These are phyloP conservation scores for Eretmocerus hayati DNA, from an alignment of 2,888 invertebrate species.

Conservation along the genomic window DNA sequence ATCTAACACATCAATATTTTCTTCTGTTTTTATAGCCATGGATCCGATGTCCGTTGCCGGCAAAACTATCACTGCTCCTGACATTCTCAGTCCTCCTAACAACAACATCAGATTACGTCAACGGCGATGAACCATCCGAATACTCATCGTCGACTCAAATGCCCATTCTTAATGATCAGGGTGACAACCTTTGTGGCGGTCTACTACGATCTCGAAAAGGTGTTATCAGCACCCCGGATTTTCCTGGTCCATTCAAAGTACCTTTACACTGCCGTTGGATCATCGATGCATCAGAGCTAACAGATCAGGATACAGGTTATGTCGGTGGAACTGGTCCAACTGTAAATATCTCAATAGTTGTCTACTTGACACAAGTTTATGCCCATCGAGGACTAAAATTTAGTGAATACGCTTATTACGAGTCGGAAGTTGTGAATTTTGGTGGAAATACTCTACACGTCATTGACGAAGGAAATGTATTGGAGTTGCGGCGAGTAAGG, in stretches of 20 bases:
- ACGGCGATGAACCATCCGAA: too few relatives aligned
- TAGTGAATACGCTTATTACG: constrained; percentile 71
- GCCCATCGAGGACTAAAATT: constrained; percentile 71
- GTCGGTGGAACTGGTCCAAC: neutral
- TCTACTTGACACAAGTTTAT: constrained; percentile 84
- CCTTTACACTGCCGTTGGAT: constrained; percentile 85
- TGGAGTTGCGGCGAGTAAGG: constrained; percentile 52
- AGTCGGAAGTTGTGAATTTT: constrained; percentile 57
- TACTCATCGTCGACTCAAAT: too few relatives aligned
- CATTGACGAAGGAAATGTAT: constrained; percentile 69
- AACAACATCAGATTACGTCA: too few relatives aligned
- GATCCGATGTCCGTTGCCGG: too few relatives aligned
- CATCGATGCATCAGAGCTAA: constrained; percentile 63
- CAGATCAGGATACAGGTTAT: constrained; percentile 31
- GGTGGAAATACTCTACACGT: constrained; percentile 61
- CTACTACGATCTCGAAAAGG: constrained; percentile 60
- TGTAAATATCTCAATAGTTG: constrained; percentile 64
- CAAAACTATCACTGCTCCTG: too few relatives aligned
- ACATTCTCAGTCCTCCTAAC: too few relatives aligned
- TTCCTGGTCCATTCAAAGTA: constrained; percentile 72
- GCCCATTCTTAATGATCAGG: too few relatives aligned
- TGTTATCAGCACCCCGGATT: constrained; percentile 74
- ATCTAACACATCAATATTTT: too few relatives aligned
- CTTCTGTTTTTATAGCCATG: too few relatives aligned
- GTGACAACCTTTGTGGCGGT: constrained; percentile 61